A percentile compares a stretch with the other conserved stretches of the same genome.
Conservation (phyloP, 2,113 vertebrate species). For the Gobiocypris rarus region DNA sequence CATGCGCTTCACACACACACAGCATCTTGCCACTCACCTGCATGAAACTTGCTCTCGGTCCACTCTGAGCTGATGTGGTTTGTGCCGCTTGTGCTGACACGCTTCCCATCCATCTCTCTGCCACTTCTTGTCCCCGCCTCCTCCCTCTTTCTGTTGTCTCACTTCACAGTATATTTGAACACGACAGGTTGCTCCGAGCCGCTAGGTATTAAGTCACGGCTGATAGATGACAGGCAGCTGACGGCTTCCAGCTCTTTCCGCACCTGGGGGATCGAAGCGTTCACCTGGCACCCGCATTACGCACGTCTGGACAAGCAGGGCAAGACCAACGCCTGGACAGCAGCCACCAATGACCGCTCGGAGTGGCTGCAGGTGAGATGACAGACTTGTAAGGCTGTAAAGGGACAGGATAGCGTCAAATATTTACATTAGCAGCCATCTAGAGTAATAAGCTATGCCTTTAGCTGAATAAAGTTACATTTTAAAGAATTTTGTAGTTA, state of each 20-base stretch:
- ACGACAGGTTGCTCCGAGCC: constrained; percentile 92
- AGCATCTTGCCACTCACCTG: constrained; percentile 9
- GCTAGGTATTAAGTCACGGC: constrained; percentile 87
- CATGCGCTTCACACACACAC: constrained; percentile 8
- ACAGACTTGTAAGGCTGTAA: neutral
- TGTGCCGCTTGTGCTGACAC: constrained; percentile 47
- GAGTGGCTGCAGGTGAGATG: constrained; percentile 93
- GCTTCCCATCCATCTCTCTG: constrained; percentile 61
- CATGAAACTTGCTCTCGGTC: neutral
- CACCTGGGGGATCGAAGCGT: constrained; percentile 88
- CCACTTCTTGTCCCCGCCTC: constrained; percentile 54
- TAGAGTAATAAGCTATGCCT: neutral
- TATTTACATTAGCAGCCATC: neutral
- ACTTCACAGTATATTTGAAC: constrained; percentile 83
- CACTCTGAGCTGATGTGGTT: constrained; percentile 28
- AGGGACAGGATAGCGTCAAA: neutral
- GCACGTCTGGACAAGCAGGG: constrained; percentile 92
- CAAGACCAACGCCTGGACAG: constrained; percentile 94
- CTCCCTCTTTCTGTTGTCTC: constrained; percentile 57
- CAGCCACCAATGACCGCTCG: constrained; percentile 71
- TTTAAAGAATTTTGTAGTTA: neutral
- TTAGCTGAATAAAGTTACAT: neutral
- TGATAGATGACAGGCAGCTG: constrained; percentile 84
- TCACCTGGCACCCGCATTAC: constrained; percentile 87
- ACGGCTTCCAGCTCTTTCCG: constrained; percentile 88